Percentiles rank a stretch among this genome's conserved stretches.
Conservation (phyloP, 2,888 invertebrate species). For the Pseudolycoriella hygida region DNA sequence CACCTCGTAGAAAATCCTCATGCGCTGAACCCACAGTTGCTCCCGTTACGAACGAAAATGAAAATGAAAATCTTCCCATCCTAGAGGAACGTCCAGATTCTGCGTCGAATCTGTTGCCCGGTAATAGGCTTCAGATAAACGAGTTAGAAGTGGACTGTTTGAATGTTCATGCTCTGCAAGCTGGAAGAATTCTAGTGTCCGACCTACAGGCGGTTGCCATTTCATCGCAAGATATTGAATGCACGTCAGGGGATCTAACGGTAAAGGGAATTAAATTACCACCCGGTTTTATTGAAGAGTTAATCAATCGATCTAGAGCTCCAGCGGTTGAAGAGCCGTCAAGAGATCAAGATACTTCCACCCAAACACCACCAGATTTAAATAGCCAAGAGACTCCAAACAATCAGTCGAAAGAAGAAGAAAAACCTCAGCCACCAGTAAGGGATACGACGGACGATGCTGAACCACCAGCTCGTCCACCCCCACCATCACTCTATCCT, state of each 20-base stretch:
- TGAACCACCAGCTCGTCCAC: constrained; percentile 30
- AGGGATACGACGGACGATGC: constrained; percentile 12
- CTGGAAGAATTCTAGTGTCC: constrained; percentile 61
- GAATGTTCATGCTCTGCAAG: constrained; percentile 60
- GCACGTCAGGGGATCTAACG: constrained; percentile 47
- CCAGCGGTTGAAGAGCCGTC: constrained; percentile 17
- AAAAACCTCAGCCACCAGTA: constrained; percentile 8
- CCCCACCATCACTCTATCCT: constrained; percentile 30
- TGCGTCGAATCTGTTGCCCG: constrained; percentile 3
- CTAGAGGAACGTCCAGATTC: background rate
- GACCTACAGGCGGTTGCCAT: constrained; percentile 62
- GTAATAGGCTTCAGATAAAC: constrained; percentile 39
- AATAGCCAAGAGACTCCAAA: constrained; percentile 2
- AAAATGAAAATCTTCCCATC: background rate
- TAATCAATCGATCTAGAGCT: constrained; percentile 33
- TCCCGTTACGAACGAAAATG: constrained; percentile 2
- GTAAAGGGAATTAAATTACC: constrained; percentile 51
- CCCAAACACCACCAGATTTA: background rate
- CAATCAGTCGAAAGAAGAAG: constrained; percentile 10
- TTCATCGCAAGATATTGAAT: constrained; percentile 51
- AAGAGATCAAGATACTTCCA: background rate
- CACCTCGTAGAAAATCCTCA: constrained; percentile 11
- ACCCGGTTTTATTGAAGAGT: constrained; percentile 47
- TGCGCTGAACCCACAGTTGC: constrained; percentile 2
- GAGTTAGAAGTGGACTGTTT: constrained; percentile 65